Evolutionary conservation across 2,113 vertebrate species (phyloP), one percentile per base, ranked within the genome.

Genomic region (Entelurus aequoreus): DNA sequence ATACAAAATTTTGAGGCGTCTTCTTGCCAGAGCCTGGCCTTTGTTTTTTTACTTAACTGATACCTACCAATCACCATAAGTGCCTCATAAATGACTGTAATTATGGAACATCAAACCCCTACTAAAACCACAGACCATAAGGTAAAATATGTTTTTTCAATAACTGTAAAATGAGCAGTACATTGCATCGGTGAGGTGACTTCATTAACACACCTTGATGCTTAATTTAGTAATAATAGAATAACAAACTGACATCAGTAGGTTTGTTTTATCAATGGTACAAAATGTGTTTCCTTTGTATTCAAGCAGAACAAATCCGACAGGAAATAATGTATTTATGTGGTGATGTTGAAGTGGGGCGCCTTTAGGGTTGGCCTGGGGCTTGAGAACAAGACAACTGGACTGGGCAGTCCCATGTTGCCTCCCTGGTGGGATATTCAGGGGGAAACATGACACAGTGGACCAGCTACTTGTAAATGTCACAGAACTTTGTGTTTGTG

Each of bases 301-400:
- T 83, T 84, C 80, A 82, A 60, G 76, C 76, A 78, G 78, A 78
- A 81, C 42, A 76, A 82, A 81, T 60, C 60, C 81, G 52, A 63
- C 59, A 68, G 72, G 78, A 74, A 77, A 78, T 66, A 62, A 65
- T 74, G 65, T 72, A 78, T 87, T 87, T 86, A 84, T 87, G 63
- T 86, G 54, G 62, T 48, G 74, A 68, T 80, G 77, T 86, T 86
- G 78, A 81, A 73, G 68, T 69, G 60, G 75, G 82, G 83, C 72
- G 83, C 84, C 89, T 90, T 76, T 40, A 84, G 88, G 89, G 79
- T 64, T 84, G 80, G 84, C 89, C 89, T 72, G 77, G 62, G 86
- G 87, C 87, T 81, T 70, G 65, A 69, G 28, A 65, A 66, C 53
- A 49, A 84, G 46, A 76, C 55, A 80, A 77, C 80, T 78, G 76